These are phyloP conservation scores for Manis javanica DNA, from an alignment of 2,797 vertebrate genomes.

Conservation along the genomic window DNA sequence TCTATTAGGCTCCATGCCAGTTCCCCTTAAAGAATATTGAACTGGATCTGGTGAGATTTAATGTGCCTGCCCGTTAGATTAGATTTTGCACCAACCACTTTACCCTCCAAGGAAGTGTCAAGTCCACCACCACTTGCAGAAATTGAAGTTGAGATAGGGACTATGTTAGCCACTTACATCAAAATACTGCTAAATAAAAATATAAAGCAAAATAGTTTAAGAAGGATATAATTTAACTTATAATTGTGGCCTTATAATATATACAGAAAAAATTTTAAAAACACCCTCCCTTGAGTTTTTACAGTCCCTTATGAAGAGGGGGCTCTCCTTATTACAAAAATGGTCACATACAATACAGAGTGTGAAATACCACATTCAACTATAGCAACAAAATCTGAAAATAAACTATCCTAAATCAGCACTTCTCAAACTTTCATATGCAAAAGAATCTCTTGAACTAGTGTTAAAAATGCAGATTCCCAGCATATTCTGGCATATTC, in stretches of 20 bases:
- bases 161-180: neutral
- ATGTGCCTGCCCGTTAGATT: slow-evolving; percentile 67
- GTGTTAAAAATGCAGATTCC: neutral
- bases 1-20: slow-evolving; percentile 68
- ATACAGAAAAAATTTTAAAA: slow-evolving; percentile 29
- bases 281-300: neutral
- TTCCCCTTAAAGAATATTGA: slow-evolving; percentile 70
- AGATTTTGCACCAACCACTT: slow-evolving; percentile 57
- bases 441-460: neutral
- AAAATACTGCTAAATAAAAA: slow-evolving; percentile 48
- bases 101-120: slow-evolving; percentile 54
- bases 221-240: slow-evolving; percentile 29
- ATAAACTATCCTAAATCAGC: neutral
- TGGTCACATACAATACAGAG: neutral
- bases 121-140: slow-evolving; percentile 47
- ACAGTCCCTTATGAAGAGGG: neutral
- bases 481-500: neutral
- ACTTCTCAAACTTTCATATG: slow-evolving; percentile 26
- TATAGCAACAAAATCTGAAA: neutral
- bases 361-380: neutral
- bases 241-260: neutral
- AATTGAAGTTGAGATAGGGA: slow-evolving; percentile 65
- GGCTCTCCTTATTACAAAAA: neutral
- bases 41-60: slow-evolving; percentile 69
- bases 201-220: neutral